Base-by-base conservation (phyloP, 1,140 invertebrate species). In the Macrosteles quadrilineatus region DNA sequence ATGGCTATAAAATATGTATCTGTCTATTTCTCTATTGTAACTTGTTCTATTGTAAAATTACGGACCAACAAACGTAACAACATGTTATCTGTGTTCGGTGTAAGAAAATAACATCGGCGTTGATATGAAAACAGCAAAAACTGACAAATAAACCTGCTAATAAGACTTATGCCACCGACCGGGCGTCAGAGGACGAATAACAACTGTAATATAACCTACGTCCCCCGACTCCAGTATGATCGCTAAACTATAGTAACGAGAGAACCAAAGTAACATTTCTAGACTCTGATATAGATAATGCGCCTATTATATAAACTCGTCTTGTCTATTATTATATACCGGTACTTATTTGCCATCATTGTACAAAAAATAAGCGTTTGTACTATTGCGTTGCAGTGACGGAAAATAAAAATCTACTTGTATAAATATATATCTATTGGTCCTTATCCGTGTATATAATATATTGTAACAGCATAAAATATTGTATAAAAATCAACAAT, bases 401-500 rank as follows among this genome's bases (percentile, higher is more conserved):
- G 25, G 55, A 23, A 59, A 59, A 59, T 59, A 11, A 59, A 59
- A 59, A 23, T 59, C 55, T 59, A 59, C 55, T 59, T 25, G 11
- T 59, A 29, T 59, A 59, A 27, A 59, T 29, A 59, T 59, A 59
- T 27, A 50, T 59, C 55, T 59, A 59, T 59, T 30, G 55, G 55
- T 27, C 55, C 27, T 50, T 50, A 50, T 50, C 21, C 14, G 47
- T 59, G 55, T 59, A 59, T 59, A 59, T 59, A 21, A 59, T 59
- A 30, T 59, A 25, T 59, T 59, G 55, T 59, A 59, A 59, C 55
- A 59, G 55, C 55, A 59, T 59, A 59, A 59, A 59, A 59, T 59
- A 59, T 59, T 59, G 55, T 59, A 59, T 59, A 59, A 59, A 59
- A 59, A 59, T 59, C 55, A 59, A 59, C 55, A 59, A 59, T 59